Percentiles rank a stretch among this genome's conserved stretches.
phyloP scores from a whole-genome alignment of 2,113 vertebrate species.

The Promerops cafer region DNA sequence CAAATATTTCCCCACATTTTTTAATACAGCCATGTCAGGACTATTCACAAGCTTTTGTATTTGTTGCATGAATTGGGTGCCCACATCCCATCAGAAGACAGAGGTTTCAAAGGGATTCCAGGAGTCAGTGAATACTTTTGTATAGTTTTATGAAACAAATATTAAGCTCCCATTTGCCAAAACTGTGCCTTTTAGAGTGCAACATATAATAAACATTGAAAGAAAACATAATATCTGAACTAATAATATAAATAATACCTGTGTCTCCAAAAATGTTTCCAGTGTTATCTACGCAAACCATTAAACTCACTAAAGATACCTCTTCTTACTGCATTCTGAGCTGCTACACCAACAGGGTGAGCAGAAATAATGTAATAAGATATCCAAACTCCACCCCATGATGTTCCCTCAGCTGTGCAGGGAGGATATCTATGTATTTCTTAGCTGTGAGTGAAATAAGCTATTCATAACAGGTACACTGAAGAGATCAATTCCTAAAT shows the following conservation, averaged over 20 bases:
- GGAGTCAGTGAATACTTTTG: neutral
- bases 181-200: neutral
- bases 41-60: neutral
- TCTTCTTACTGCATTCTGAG: neutral
- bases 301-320: neutral
- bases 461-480: neutral
- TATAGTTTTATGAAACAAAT: neutral
- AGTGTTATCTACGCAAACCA: neutral
- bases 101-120: neutral
- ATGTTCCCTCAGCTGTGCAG: neutral
- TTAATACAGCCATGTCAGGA: conserved; percentile 10
- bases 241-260: neutral
- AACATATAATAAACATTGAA: neutral
- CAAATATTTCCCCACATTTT: conserved; percentile 57
- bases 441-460: neutral
- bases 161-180: neutral
- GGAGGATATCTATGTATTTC: neutral
- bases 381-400: neutral
- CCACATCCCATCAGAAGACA: neutral
- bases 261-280: neutral
- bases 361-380: neutral
- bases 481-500: neutral
- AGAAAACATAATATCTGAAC: neutral
- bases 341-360: neutral
- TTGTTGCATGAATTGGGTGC: neutral